phyloP scores from a whole-genome alignment of 2,797 vertebrate genomes.

The Ficedula albicollis region DNA sequence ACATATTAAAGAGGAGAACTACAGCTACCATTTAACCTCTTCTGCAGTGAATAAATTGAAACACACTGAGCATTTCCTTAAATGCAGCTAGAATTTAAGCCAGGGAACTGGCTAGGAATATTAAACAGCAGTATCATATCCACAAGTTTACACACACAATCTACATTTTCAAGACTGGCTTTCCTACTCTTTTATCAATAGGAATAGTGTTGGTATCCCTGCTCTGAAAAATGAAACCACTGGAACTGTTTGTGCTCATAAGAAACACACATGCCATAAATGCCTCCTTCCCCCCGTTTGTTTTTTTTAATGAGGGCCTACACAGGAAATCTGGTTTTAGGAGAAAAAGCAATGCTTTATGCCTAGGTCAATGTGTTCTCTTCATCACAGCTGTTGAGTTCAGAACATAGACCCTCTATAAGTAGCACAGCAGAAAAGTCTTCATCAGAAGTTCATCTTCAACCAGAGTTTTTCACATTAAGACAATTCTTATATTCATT shows the following conservation, averaged over 20 bases:
- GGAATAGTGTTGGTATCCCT: background rate
- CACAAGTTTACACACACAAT: background rate
- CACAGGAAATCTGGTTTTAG: background rate
- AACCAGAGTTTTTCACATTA: background rate
- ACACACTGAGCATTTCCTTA: background rate
- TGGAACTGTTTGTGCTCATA: fast-evolving
- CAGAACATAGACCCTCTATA: background rate
- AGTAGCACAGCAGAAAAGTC: background rate
- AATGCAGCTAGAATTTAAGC: background rate
- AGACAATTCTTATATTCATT: background rate
- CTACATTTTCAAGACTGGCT: background rate
- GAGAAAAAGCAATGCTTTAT: background rate
- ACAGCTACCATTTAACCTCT: background rate
- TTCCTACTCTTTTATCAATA: background rate
- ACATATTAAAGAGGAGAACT: background rate
- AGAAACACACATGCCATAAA: background rate
- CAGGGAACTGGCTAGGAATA: background rate
- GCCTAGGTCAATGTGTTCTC: fast-evolving
- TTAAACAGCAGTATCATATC: background rate
- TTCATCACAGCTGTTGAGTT: background rate
- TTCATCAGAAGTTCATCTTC: background rate
- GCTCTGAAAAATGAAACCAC: background rate
- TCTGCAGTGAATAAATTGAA: background rate
- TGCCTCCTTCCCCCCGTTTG: background rate
- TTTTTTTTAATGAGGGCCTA: background rate